Evolutionary conservation across 2,113 vertebrate species (phyloP).

Genomic region (Platysternon megacephalum): DNA sequence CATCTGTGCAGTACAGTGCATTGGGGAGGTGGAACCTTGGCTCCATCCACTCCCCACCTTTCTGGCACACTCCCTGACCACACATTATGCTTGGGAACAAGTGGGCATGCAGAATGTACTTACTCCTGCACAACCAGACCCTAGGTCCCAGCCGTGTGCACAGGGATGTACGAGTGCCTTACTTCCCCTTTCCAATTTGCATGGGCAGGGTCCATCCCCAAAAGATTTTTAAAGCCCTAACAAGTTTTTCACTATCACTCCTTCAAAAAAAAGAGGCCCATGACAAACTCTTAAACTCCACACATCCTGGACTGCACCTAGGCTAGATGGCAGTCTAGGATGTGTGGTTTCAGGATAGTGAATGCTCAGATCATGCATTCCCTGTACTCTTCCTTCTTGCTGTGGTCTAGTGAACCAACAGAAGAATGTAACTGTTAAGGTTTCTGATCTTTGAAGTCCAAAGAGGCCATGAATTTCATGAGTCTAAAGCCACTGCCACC

Average conservation of each 20-base stretch:
- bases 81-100: neutral
- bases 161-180: accelerated
- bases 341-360: neutral
- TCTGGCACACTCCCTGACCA: neutral
- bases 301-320: neutral
- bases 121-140: accelerated
- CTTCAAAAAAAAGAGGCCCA: neutral
- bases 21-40: neutral
- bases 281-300: neutral
- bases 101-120: accelerated
- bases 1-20: neutral
- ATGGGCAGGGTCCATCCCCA: neutral
- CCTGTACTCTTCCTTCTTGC: neutral
- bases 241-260: neutral
- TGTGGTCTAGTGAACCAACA: neutral
- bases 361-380: neutral
- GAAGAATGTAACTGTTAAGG: neutral
- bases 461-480: neutral
- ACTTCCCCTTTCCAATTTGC: neutral
- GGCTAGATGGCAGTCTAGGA: neutral
- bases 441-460: neutral
- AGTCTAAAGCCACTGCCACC: neutral
- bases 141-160: neutral
- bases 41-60: neutral
- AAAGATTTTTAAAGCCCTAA: neutral